Evolutionary conservation across 2,888 invertebrate species (phyloP).

Genomic region (Hyppa rectilinea): DNA sequence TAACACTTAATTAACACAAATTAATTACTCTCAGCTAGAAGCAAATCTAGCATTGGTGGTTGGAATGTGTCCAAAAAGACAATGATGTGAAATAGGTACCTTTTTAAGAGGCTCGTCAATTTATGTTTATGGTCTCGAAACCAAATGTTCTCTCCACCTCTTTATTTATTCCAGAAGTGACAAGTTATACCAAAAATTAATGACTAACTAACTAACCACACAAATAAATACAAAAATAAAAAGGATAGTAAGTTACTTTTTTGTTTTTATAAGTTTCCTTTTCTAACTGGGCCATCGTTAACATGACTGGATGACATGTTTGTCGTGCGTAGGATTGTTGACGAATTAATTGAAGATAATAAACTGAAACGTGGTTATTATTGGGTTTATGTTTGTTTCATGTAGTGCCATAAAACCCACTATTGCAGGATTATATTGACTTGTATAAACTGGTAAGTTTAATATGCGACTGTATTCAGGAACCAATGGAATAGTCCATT

Average conservation of each 20-base stretch:
- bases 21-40: not conserved
- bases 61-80: not conserved
- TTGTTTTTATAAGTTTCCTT: not conserved
- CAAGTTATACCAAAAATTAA: too few relatives aligned
- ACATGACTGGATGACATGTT: not conserved
- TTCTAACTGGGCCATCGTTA: not conserved
- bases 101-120: not conserved
- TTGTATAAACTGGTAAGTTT: not conserved
- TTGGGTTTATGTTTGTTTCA: conserved; percentile 18
- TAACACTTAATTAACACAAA: not conserved
- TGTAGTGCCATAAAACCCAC: conserved; percentile 5
- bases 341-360: conserved; percentile 13
- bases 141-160: too few relatives aligned
- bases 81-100: not conserved
- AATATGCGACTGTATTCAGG: not conserved
- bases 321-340: not conserved
- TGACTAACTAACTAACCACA: too few relatives aligned
- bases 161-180: too few relatives aligned
- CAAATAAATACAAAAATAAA: too few relatives aligned
- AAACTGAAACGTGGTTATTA: conserved; percentile 16
- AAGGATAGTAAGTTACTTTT: too few relatives aligned
- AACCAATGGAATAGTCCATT: not conserved
- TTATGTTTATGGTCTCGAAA: not conserved
- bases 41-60: not conserved
- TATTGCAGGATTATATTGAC: conserved; percentile 6